Base-by-base conservation (phyloP, 2,797 vertebrate genomes). In the Phyllotis vaccarum region DNA sequence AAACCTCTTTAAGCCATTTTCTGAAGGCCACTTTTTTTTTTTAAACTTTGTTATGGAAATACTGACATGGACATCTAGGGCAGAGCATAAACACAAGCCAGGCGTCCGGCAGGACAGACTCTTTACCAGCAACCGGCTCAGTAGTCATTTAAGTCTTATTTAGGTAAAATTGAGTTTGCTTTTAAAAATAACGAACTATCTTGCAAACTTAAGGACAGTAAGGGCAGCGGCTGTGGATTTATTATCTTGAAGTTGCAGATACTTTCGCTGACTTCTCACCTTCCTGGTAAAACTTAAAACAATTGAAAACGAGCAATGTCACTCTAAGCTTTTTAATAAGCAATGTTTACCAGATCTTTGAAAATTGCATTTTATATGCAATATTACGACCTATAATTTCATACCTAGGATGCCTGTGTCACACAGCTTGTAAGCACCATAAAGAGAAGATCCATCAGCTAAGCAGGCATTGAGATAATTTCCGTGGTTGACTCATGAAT, bases 1-100 rank as follows among this genome's bases (percentile, higher is more conserved):
- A 98, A 98, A 58, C 27, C 85, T 70, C n/a, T 93, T 97, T 95
- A 96, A 97, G 95, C 91, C 95, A 96, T 60, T 52, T 87, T 93
- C 66, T 2, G 52, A 90, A 91, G 93, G 96, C 95, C 97, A 94
- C 95, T 93, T 96, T 97, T 93, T 79, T n/a, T 49, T n/a, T n/a
- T n/a, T n/a, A n/a, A n/a, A 93, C 92, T 96, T 96, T 12, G 3
- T 97, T 91, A 96, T 74, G 88, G 87, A 97, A 96, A 64, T 43
- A 92, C 43, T 90, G 88, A 49, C 68, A 24, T 14, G 96, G 96
- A 74, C 5, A 37, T 89, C 94, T 85, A 52, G 89, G 93, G 92
- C 93, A 86, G 96, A 97, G 94, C 85, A 72, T 89, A 40, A 91
- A 83, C 85, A 64, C 86, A 27, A 56, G 92, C 86, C 62, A 60